phyloP scores from a whole-genome alignment of 2,888 invertebrate genomes.

The Abscondita cerata region DNA sequence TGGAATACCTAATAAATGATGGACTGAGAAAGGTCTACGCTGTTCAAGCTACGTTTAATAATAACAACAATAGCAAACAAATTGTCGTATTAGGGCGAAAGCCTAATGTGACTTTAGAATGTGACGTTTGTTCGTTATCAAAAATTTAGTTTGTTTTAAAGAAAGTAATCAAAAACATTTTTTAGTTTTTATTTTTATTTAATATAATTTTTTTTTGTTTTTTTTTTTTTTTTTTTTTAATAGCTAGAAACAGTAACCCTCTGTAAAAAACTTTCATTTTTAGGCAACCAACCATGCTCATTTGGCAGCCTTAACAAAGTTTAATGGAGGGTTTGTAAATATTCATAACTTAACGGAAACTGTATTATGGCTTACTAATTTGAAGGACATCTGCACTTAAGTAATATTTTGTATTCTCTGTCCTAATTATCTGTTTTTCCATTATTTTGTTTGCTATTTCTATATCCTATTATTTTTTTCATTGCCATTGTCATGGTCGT shows the following conservation, averaged over 20 bases:
- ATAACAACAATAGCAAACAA: neutral
- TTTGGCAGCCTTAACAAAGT: neutral
- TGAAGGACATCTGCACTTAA: too few species aligned
- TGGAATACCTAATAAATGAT: too few species aligned
- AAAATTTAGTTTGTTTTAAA: neutral
- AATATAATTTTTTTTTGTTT: neutral
- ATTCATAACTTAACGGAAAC: too few species aligned
- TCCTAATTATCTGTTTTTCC: too few species aligned
- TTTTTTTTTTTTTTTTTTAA: neutral
- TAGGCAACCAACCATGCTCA: neutral
- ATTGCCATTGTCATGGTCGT: too few species aligned
- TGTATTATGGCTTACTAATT: too few species aligned
- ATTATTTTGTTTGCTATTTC: too few species aligned
- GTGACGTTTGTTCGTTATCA: neutral
- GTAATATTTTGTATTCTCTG: too few species aligned
- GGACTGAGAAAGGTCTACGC: neutral
- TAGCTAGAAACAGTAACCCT: conserved; percentile 2
- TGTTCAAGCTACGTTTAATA: neutral
- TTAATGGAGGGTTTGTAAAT: too few species aligned
- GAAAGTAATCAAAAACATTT: neutral
- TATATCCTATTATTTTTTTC: too few species aligned
- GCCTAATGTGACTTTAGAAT: neutral
- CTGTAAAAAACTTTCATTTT: neutral
- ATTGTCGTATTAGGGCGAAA: neutral
- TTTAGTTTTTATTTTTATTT: neutral